These are phyloP conservation scores for Archaeoteleia sp. DNA, from an alignment of 2,888 invertebrate species.

Conservation along the genomic window DNA sequence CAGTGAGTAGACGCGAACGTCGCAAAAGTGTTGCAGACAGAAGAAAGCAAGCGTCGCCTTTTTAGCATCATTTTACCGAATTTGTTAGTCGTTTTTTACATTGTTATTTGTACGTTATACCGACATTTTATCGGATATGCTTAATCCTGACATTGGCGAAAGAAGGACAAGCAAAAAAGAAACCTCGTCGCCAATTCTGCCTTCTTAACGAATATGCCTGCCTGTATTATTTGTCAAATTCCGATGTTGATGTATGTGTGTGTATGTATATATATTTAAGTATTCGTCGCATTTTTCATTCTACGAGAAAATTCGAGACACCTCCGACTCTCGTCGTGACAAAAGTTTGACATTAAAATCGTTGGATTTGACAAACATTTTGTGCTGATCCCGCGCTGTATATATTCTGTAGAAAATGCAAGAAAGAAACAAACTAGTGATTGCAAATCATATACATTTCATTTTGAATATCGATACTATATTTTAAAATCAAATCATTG, in stretches of 20 bases:
- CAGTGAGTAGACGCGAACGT: slow-evolving; percentile 35
- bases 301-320: slow-evolving; percentile 10
- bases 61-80: slow-evolving; percentile 31
- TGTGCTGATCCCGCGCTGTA: slow-evolving; percentile 9
- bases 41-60: slow-evolving; percentile 16
- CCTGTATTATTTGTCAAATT: slow-evolving; percentile 35
- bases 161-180: slow-evolving; percentile 8
- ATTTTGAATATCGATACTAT: too few species aligned
- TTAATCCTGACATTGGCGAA: slow-evolving; percentile 33
- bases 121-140: slow-evolving; percentile 35
- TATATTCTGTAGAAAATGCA: background rate
- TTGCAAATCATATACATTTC: too few species aligned
- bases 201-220: slow-evolving; percentile 40
- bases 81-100: slow-evolving; percentile 48
- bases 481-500: too few species aligned
- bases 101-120: slow-evolving; percentile 44
- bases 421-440: background rate
- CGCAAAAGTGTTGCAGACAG: slow-evolving; percentile 17
- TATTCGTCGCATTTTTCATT: slow-evolving; percentile 37
- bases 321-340: slow-evolving; percentile 43
- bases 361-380: slow-evolving; percentile 22
- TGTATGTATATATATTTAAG: slow-evolving; percentile 33
- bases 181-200: slow-evolving; percentile 45
- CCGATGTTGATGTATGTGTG: slow-evolving; percentile 41
- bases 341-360: slow-evolving; percentile 22